Evolutionary conservation across 2,888 invertebrate genomes (phyloP).

Genomic region (Epinotia nisella): DNA sequence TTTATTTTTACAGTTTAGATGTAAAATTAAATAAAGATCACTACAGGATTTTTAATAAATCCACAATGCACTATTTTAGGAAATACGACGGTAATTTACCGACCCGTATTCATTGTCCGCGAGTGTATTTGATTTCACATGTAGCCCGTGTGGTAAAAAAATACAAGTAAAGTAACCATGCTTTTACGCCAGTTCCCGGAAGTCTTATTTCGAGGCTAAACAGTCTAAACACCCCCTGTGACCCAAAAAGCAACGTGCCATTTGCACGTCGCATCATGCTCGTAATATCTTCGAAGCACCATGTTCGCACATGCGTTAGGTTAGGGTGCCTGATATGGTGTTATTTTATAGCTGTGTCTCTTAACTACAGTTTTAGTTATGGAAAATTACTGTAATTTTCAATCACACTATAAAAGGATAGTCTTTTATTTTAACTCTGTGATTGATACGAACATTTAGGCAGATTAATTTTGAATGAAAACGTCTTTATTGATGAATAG

Average conservation of each 20-base stretch:
- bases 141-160: not conserved
- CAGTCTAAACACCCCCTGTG: not conserved
- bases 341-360: not conserved
- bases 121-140: too few relatives aligned
- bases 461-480: too few relatives aligned
- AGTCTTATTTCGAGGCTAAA: constrained; percentile 1
- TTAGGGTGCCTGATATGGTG: constrained; percentile 12
- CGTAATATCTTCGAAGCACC: constrained; percentile 7
- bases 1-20: too few relatives aligned
- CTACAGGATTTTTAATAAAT: too few relatives aligned
- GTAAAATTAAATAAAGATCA: too few relatives aligned
- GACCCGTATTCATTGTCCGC: too few relatives aligned
- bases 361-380: constrained; percentile 1
- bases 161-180: not conserved
- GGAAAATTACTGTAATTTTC: not conserved
- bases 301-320: constrained; percentile 23
- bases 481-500: not conserved
- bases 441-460: too few relatives aligned
- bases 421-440: too few relatives aligned
- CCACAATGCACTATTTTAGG: too few relatives aligned
- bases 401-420: too few relatives aligned
- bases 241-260: constrained; percentile 7
- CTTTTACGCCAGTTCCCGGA: not conserved
- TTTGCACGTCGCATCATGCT: constrained; percentile 10
- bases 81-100: too few relatives aligned